Evolutionary conservation across 2,888 invertebrate species (phyloP).

Genomic region (Drepana falcataria): DNA sequence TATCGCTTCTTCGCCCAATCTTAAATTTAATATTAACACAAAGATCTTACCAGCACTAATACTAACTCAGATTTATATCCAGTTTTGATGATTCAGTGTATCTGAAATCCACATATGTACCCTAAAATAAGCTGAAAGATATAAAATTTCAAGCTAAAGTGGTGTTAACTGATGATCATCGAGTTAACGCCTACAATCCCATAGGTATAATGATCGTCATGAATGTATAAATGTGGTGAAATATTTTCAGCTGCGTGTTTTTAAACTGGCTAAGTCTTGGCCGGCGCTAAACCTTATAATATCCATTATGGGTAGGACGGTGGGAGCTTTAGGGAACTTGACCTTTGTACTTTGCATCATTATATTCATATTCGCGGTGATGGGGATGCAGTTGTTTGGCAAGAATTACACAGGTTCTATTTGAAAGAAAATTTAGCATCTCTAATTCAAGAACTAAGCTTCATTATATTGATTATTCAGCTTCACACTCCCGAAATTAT

Average conservation of each 20-base stretch:
- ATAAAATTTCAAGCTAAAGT: too few relatives aligned
- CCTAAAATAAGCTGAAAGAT: too few relatives aligned
- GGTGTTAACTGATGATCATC: too few relatives aligned
- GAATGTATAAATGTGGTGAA: constrained; percentile 58
- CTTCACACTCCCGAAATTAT: constrained; percentile 72
- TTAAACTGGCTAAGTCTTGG: constrained; percentile 98
- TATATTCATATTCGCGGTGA: constrained; percentile 98
- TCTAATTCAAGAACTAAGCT: constrained; percentile 69
- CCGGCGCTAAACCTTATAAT: constrained; percentile 96
- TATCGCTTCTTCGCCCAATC: constrained; percentile 21
- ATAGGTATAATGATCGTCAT: constrained; percentile 12
- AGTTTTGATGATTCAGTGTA: too few relatives aligned
- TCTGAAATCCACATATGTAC: too few relatives aligned
- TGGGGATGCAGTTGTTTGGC: constrained; percentile 98
- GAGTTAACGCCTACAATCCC: neutral
- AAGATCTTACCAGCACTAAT: neutral
- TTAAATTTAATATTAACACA: neutral
- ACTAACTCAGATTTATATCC: too few relatives aligned
- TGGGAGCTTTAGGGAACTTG: constrained; percentile 96
- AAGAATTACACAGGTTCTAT: constrained; percentile 88
- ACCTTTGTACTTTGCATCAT: constrained; percentile 97
- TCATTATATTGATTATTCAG: constrained; percentile 67
- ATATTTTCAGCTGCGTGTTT: constrained; percentile 92
- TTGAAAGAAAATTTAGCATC: constrained; percentile 73
- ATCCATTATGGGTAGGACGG: constrained; percentile 96